These are phyloP conservation scores for Kuschelorhynchus macadamiae DNA, from an alignment of 2,888 invertebrate genomes.

Conservation along the genomic window DNA sequence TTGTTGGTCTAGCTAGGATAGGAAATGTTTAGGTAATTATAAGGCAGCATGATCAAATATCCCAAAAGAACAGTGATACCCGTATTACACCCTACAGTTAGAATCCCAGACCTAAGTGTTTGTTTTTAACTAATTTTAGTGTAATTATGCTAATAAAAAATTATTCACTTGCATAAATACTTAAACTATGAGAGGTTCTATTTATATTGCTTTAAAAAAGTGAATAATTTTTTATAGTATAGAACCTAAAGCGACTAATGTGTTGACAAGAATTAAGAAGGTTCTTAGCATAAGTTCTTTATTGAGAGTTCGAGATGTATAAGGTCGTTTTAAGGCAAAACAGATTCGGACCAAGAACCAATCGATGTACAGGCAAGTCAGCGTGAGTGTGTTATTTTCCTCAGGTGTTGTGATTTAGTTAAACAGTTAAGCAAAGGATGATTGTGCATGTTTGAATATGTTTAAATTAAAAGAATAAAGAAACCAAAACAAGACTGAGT, in stretches of 20 bases:
- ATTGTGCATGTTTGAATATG: slow-evolving; percentile 44
- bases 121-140: slow-evolving; percentile 44
- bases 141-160: slow-evolving; percentile 27
- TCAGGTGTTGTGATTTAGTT: slow-evolving; percentile 50
- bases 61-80: slow-evolving; percentile 17
- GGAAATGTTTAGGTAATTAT: slow-evolving; percentile 7
- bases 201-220: not conserved
- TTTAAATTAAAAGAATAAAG: slow-evolving; percentile 41
- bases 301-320: not conserved
- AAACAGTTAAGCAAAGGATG: slow-evolving; percentile 23
- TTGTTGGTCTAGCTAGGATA: slow-evolving; percentile 16
- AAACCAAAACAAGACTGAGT: slow-evolving; percentile 49
- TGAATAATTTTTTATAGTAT: slow-evolving; percentile 29
- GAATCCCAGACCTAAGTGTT: slow-evolving; percentile 27
- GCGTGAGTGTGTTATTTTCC: slow-evolving; percentile 37
- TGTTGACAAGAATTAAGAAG: too few species aligned
- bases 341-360: not conserved
- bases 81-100: slow-evolving; percentile 48
- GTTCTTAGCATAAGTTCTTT: not conserved
- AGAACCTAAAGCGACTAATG: too few species aligned
- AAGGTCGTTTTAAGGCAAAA: not conserved
- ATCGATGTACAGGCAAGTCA: slow-evolving; percentile 17
- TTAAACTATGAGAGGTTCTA: slow-evolving; percentile 9
- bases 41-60: slow-evolving; percentile 20
- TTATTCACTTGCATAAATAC: slow-evolving; percentile 32